A percentile compares a stretch with the other conserved stretches of the same genome.
These are phyloP conservation scores for Eurystomus glaucurus DNA, from an alignment of 2,797 vertebrate genomes.

Conservation along the genomic window DNA sequence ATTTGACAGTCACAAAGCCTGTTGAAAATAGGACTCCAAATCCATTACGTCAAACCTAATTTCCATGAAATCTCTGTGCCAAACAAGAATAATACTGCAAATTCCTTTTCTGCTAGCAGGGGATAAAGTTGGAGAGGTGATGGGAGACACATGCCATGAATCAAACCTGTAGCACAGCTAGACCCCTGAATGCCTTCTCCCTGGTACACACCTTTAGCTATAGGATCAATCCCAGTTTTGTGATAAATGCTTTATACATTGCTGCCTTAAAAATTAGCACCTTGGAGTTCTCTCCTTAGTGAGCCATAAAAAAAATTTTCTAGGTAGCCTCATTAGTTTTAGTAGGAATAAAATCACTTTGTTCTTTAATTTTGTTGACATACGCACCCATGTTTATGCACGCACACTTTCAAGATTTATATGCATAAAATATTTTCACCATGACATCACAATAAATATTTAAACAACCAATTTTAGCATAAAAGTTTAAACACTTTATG, in stretches of 20 bases:
- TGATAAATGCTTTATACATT: neutral
- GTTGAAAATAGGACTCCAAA: neutral
- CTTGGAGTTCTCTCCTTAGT: neutral
- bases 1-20: neutral
- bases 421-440: neutral
- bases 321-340: neutral
- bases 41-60: neutral
- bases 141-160: neutral
- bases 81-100: neutral
- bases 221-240: neutral
- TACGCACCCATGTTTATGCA: fast-evolving
- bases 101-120: neutral
- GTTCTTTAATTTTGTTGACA: neutral
- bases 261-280: neutral
- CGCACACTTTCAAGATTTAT: neutral
- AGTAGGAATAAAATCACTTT: neutral
- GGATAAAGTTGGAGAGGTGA: neutral
- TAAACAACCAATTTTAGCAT: neutral
- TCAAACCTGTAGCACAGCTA: neutral
- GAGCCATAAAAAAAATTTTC: neutral
- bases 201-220: neutral
- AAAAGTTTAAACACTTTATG: neutral
- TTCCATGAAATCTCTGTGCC: neutral
- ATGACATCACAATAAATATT: neutral
- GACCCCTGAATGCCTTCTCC: neutral